These are phyloP conservation scores for Oreonectes daqikongensis DNA, from an alignment of 2,797 vertebrate genomes.

Conservation along the genomic window DNA sequence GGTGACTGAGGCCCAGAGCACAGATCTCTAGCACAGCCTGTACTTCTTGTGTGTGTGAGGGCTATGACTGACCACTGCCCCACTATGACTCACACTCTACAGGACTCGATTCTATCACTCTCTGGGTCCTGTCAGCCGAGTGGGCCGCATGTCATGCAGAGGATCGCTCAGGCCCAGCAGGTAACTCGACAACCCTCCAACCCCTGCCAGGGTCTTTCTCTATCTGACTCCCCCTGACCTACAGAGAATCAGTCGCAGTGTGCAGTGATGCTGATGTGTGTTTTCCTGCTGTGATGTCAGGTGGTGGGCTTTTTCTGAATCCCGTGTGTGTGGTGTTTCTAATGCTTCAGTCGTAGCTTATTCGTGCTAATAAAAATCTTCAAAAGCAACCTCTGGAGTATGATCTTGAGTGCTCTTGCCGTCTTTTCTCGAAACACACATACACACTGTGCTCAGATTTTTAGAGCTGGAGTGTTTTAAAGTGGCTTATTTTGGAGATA, in stretches of 20 bases:
- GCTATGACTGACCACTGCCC: constrained; percentile 52
- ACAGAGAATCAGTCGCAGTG: constrained; percentile 40
- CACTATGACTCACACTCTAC: constrained; percentile 71
- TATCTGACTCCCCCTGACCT: constrained; percentile 48
- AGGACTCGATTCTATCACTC: constrained; percentile 99
- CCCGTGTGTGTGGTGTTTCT: constrained; percentile 13
- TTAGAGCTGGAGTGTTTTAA: no score
- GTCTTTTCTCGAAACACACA: constrained; percentile 14
- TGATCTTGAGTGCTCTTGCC: constrained; percentile 18
- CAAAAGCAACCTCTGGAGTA: constrained; percentile 8
- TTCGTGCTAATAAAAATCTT: constrained; percentile 16
- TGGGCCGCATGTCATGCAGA: constrained; percentile 96
- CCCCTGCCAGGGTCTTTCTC: constrained; percentile 62
- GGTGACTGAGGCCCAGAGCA: constrained; percentile 3
- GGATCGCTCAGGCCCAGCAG: constrained; percentile 97
- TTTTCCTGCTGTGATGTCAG: constrained; percentile 30
- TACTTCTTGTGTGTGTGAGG: constrained; percentile 31
- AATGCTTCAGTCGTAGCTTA: constrained; percentile 3
- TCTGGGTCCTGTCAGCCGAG: constrained; percentile 95
- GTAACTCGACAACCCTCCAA: constrained; percentile 78
- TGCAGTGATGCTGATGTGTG: constrained; percentile 21
- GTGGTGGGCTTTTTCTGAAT: constrained; percentile 43
- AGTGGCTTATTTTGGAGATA: no score
- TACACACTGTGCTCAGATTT: no score
- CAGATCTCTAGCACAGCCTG: constrained; percentile 17